These are phyloP conservation scores for Ganaspis sp. DNA, from an alignment of 1,140 invertebrate genomes.

Conservation along the genomic window DNA sequence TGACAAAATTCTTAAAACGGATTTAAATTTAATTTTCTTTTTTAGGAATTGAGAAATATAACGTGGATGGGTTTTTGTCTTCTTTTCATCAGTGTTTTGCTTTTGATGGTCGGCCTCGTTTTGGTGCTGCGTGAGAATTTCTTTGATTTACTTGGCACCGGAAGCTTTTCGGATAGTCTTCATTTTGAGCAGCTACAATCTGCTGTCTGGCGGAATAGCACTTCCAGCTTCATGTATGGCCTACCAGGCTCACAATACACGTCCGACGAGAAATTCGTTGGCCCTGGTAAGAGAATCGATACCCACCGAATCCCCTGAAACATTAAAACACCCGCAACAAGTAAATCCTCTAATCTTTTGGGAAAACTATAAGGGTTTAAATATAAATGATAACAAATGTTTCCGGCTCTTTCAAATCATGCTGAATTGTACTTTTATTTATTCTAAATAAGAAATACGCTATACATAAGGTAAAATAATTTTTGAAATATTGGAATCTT, in stretches of 20 bases:
- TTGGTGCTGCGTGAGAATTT: slow-evolving; percentile 50
- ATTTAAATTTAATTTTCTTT: not conserved
- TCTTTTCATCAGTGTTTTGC: slow-evolving; percentile 49
- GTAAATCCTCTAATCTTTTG: slow-evolving; percentile 16
- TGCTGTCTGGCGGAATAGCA: slow-evolving; percentile 50
- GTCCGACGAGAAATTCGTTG: slow-evolving; percentile 30
- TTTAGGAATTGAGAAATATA: not conserved
- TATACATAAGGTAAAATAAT: too few species aligned
- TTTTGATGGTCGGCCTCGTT: slow-evolving; percentile 51
- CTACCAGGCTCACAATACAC: slow-evolving; percentile 57
- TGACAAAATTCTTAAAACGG: not conserved
- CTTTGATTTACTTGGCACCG: slow-evolving; percentile 56
- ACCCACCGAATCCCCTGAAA: not conserved
- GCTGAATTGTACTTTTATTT: not conserved
- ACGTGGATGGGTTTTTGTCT: slow-evolving; percentile 40
- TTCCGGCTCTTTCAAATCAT: not conserved
- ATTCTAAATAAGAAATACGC: not conserved
- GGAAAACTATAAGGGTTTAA: not conserved
- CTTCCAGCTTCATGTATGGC: slow-evolving; percentile 59
- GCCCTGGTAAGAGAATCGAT: slow-evolving; percentile 33
- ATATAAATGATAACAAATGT: not conserved
- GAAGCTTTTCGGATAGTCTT: slow-evolving; percentile 53
- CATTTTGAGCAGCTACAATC: slow-evolving; percentile 50
- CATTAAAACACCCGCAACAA: slow-evolving; percentile 24
- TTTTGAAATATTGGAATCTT: too few species aligned